A percentile compares a stretch with the other conserved stretches of the same genome.
These are phyloP conservation scores for Argentina silus DNA, from an alignment of 2,797 vertebrate genomes.

Conservation along the genomic window DNA sequence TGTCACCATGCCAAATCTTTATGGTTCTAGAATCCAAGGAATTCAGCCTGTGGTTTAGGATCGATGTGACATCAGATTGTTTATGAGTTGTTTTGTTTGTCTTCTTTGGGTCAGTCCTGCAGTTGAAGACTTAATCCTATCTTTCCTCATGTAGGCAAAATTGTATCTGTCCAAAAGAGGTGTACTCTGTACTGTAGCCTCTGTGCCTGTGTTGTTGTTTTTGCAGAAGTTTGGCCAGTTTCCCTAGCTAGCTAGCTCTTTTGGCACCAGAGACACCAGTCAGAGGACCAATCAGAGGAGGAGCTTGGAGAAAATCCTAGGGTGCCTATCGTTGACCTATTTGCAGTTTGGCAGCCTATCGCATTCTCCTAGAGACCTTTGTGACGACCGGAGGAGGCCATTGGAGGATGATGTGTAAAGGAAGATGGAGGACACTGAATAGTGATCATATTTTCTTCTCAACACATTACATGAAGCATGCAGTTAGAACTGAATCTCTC, in stretches of 20 bases:
- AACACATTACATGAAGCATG: not conserved
- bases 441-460: not conserved
- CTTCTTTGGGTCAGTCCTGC: not conserved
- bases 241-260: conserved; percentile 15
- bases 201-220: not conserved
- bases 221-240: conserved; percentile 1
- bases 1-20: not conserved
- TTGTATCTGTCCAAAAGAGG: not conserved
- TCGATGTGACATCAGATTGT: not conserved
- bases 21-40: not conserved
- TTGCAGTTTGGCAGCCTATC: conserved; percentile 23
- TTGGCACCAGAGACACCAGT: not conserved
- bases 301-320: conserved; percentile 19
- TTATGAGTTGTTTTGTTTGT: not conserved
- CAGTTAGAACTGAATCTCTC: not conserved
- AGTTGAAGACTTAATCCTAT: not conserved
- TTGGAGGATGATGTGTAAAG: not conserved
- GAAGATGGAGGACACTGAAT: not conserved
- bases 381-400: conserved; percentile 15
- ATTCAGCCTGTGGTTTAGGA: not conserved
- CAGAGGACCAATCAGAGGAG: conserved; percentile 9
- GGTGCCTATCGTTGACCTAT: conserved; percentile 26
- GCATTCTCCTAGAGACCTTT: conserved; percentile 17
- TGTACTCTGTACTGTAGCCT: not conserved
- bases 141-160: not conserved